These are phyloP conservation scores for Zapus hudsonius DNA, from an alignment of 2,113 vertebrate species.

Conservation along the genomic window DNA sequence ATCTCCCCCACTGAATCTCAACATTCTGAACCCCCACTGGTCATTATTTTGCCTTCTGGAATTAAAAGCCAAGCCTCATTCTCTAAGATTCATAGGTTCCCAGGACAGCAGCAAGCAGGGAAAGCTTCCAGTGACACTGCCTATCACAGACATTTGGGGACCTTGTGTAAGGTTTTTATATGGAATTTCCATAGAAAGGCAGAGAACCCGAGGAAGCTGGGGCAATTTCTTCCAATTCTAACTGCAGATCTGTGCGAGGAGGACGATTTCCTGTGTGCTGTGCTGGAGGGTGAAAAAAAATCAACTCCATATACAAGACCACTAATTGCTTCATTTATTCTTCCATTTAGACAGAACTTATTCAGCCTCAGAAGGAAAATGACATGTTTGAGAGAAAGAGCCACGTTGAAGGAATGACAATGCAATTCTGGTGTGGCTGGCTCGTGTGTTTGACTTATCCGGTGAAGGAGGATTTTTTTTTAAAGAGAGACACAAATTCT, in stretches of 20 bases:
- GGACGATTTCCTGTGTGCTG: not conserved
- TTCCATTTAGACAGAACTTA: not conserved
- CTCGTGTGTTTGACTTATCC: constrained; percentile 84
- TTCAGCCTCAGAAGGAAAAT: constrained; percentile 60
- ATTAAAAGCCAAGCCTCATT: not conserved
- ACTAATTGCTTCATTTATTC: constrained; percentile 54
- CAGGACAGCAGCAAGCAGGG: not conserved
- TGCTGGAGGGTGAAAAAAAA: constrained; percentile 24
- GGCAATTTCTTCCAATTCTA: not conserved
- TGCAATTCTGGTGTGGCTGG: constrained; percentile 48
- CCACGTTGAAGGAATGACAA: not conserved
- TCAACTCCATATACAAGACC: not conserved
- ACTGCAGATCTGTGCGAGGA: not conserved
- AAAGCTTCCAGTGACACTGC: not conserved
- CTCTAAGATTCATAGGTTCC: not conserved
- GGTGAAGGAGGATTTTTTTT: constrained; percentile 72
- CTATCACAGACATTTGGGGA: not conserved
- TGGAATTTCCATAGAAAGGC: not conserved
- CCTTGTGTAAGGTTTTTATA: not conserved
- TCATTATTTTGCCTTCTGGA: not conserved
- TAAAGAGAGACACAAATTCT: constrained; percentile 66
- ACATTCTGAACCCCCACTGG: not conserved
- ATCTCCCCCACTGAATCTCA: not conserved
- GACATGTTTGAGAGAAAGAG: constrained; percentile 42
- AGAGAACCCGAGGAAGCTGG: not conserved